Percentiles rank a stretch among this genome's conserved stretches.
These are phyloP conservation scores for Adelphocoris suturalis DNA, from an alignment of 2,888 invertebrate genomes.

Conservation along the genomic window DNA sequence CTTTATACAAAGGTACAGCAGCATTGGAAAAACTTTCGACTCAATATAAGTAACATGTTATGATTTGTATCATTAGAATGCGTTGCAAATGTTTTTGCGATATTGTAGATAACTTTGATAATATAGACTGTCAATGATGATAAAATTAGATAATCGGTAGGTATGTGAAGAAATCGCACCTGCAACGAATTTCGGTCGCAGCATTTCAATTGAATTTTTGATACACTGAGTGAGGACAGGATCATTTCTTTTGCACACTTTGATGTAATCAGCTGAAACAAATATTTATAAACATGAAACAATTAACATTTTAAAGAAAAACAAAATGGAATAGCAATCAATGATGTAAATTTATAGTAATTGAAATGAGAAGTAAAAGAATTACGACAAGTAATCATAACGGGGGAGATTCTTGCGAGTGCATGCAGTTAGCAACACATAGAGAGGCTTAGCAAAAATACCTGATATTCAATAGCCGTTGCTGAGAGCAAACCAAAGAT, in stretches of 20 bases:
- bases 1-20: too few species aligned
- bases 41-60: too few species aligned
- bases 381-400: background rate
- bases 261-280: slow-evolving; percentile 76
- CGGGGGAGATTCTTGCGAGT: background rate
- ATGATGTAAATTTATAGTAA: background rate
- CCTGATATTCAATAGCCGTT: too few species aligned
- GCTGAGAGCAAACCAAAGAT: too few species aligned
- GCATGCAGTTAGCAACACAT: too few species aligned
- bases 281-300: background rate
- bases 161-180: slow-evolving; percentile 78
- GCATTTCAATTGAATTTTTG: slow-evolving; percentile 81
- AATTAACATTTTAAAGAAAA: background rate
- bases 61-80: background rate
- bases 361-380: slow-evolving; percentile 72
- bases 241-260: slow-evolving; percentile 77
- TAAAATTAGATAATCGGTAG: too few species aligned
- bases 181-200: slow-evolving; percentile 82
- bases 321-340: background rate
- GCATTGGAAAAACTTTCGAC: too few species aligned
- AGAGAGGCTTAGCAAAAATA: too few species aligned
- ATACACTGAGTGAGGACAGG: slow-evolving; percentile 80
- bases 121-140: too few species aligned
- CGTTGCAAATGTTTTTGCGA: too few species aligned
- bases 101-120: too few species aligned